Evolutionary conservation across 2,888 invertebrate species (phyloP).

Genomic region (Plusia festucae): DNA sequence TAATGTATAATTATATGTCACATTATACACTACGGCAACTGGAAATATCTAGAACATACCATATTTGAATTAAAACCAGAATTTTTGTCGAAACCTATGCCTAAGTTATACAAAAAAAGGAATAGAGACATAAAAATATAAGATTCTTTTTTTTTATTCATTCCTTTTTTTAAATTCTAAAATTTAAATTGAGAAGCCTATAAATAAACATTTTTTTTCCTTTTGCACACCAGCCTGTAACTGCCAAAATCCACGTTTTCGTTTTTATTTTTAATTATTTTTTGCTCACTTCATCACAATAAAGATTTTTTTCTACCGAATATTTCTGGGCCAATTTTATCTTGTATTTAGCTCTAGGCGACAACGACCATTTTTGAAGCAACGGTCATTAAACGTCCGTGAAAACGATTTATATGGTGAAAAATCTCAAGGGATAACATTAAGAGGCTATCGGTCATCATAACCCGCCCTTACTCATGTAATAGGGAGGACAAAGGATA

Average conservation of each 20-base stretch:
- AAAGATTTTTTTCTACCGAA: background rate
- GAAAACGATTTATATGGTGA: slow-evolving; percentile 16
- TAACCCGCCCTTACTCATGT: slow-evolving; percentile 21
- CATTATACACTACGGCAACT: background rate
- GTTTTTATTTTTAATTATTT: too few relatives aligned
- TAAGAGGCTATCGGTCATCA: slow-evolving; percentile 37
- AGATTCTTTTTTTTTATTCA: too few relatives aligned
- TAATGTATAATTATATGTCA: background rate
- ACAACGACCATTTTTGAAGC: background rate
- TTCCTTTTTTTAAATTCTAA: too few relatives aligned
- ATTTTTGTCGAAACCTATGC: too few relatives aligned
- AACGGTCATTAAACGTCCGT: background rate
- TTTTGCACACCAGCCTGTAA: too few relatives aligned
- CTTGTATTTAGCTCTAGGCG: background rate
- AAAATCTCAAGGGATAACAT: slow-evolving; percentile 28
- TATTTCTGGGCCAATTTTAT: background rate
- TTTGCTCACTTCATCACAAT: too few relatives aligned
- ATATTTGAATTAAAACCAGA: too few relatives aligned
- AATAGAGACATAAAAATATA: too few relatives aligned
- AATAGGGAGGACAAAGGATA: background rate
- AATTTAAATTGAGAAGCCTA: too few relatives aligned
- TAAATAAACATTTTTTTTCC: too few relatives aligned
- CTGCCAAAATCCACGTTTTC: too few relatives aligned
- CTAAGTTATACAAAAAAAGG: too few relatives aligned
- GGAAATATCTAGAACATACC: background rate